Conservation (phyloP, 2,113 vertebrate species). For the Lycaon pictus region DNA sequence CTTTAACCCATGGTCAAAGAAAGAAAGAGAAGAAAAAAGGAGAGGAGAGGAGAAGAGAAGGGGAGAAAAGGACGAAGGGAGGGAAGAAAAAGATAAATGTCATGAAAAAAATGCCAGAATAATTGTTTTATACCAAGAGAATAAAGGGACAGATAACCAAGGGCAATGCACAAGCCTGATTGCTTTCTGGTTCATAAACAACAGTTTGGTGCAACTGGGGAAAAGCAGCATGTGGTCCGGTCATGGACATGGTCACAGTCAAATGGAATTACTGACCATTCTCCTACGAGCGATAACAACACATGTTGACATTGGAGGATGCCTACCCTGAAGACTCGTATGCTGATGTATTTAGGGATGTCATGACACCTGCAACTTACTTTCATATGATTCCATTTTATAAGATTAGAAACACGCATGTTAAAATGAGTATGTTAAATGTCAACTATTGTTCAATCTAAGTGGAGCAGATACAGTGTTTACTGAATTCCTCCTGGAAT, state of each 20-base stretch:
- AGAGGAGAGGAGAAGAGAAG: not conserved
- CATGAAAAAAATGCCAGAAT: not conserved
- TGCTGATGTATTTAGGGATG: not conserved
- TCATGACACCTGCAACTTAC: not conserved
- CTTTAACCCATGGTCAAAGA: not conserved
- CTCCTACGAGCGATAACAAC: not conserved
- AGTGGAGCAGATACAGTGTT: not conserved
- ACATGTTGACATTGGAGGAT: not conserved
- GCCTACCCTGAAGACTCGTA: not conserved
- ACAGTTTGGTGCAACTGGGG: not conserved
- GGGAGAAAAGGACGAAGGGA: not conserved
- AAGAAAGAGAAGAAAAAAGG: not conserved
- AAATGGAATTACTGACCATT: not conserved
- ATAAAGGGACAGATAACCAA: not conserved
- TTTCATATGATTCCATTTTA: not conserved
- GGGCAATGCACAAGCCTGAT: not conserved
- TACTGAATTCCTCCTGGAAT: not conserved
- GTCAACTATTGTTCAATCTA: not conserved
- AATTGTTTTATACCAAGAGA: not conserved
- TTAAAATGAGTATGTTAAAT: not conserved
- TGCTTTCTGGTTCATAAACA: not conserved
- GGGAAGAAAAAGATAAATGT: not conserved
- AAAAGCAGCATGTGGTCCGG: fast-evolving
- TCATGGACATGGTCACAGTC: fast-evolving
- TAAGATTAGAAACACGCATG: not conserved